Evolutionary conservation across 1,140 invertebrate species (phyloP).

Genomic region (Aporrectodea caliginosa): DNA sequence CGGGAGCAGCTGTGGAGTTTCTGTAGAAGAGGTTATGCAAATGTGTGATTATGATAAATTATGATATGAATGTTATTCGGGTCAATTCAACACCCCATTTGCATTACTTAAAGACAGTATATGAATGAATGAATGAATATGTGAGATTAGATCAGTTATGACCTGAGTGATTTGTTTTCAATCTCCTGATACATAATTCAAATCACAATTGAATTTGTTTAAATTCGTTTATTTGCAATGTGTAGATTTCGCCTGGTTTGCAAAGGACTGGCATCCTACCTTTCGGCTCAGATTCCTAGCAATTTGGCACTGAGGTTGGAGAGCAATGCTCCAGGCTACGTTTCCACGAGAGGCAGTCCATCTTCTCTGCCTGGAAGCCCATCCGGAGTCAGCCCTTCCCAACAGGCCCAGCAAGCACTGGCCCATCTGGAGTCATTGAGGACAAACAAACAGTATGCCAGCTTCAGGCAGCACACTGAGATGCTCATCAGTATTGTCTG

Average conservation of each 20-base stretch:
- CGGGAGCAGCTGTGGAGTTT: too few species aligned
- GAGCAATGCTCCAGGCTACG: not conserved
- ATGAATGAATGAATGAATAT: too few species aligned
- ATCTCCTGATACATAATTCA: too few species aligned
- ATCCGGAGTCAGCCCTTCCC: not conserved
- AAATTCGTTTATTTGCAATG: conserved; percentile 7
- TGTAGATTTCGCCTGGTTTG: conserved; percentile 30
- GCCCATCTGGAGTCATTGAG: conserved; percentile 15
- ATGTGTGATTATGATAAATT: too few species aligned
- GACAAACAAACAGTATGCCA: conserved; percentile 30
- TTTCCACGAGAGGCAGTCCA: not conserved
- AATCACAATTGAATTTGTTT: too few species aligned
- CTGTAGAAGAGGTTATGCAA: too few species aligned
- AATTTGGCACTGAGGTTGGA: conserved; percentile 11
- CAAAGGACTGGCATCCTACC: conserved; percentile 19
- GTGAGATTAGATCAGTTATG: too few species aligned
- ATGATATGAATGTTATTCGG: too few species aligned
- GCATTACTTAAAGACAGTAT: too few species aligned
- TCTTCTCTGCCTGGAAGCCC: not conserved
- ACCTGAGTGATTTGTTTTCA: too few species aligned
- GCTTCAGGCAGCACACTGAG: conserved; percentile 13
- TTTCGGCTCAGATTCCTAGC: conserved; percentile 23
- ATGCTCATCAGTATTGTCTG: conserved; percentile 1
- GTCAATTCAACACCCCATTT: too few species aligned
- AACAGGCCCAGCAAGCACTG: conserved; percentile 6